Conservation (phyloP, 1,140 invertebrate genomes). For the Monomorium pharaonis region DNA sequence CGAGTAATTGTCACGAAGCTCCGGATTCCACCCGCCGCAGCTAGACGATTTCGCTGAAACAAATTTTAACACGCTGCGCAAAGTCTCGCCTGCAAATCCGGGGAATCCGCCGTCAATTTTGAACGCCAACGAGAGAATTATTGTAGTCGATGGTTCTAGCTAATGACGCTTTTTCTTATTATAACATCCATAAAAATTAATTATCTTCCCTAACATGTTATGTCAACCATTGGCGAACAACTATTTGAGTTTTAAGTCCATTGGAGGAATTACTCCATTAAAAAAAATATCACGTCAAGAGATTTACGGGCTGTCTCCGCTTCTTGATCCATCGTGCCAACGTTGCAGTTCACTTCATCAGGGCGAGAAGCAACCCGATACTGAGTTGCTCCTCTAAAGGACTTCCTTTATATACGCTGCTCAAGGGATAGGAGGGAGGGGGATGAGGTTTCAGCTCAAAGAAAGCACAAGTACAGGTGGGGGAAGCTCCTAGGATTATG, state of each 20-base stretch:
- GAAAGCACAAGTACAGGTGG: too few relatives aligned
- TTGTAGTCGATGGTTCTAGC: neutral
- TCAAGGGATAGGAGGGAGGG: too few relatives aligned
- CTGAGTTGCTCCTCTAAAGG: too few relatives aligned
- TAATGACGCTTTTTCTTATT: neutral
- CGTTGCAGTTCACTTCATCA: too few relatives aligned
- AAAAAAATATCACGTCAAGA: neutral
- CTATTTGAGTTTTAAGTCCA: neutral
- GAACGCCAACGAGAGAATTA: constrained; percentile 1
- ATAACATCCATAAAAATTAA: neutral
- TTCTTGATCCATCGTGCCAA: too few relatives aligned
- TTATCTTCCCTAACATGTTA: neutral
- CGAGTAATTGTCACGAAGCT: constrained; percentile 17
- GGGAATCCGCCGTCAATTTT: neutral
- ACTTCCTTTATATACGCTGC: too few relatives aligned
- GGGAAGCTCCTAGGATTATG: too few relatives aligned
- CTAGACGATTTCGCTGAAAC: constrained; percentile 2
- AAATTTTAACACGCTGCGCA: constrained; percentile 15
- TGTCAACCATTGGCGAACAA: neutral
- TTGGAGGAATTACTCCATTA: neutral
- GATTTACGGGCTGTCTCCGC: too few relatives aligned
- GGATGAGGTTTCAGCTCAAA: too few relatives aligned
- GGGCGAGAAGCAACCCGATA: too few relatives aligned
- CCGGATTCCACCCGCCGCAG: neutral
- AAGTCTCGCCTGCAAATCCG: constrained; percentile 1